Percentiles rank a stretch among this genome's conserved stretches.
Evolutionary conservation across 92 coral and sea anemone species (phyloP).

Genomic region (Zoanthus sociatus): DNA sequence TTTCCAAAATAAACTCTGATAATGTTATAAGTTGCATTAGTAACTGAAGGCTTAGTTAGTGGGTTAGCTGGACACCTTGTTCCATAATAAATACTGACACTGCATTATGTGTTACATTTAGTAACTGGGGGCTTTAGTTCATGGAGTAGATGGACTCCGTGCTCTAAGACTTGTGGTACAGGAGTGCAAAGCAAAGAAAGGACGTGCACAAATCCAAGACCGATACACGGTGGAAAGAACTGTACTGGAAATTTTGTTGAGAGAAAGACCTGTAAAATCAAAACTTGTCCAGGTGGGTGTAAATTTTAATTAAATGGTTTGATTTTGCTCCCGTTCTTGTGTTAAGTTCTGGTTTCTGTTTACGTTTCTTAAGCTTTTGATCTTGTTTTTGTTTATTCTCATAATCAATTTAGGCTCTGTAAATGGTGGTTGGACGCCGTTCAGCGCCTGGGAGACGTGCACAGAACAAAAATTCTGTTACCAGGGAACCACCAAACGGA

Average conservation of each 20-base stretch:
- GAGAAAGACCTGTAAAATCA: conserved; percentile 66
- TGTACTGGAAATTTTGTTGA: conserved; percentile 66
- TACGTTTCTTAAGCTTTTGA: not conserved
- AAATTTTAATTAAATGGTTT: not conserved
- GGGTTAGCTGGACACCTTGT: conserved; percentile 74
- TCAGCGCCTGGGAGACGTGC: conserved; percentile 78
- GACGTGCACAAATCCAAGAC: conserved; percentile 69
- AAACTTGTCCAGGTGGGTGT: conserved; percentile 75
- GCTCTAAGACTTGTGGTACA: conserved; percentile 78
- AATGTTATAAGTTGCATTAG: not conserved
- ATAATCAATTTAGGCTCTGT: conserved; percentile 68
- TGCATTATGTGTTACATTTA: conserved; percentile 3
- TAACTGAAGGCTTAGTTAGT: conserved; percentile 49
- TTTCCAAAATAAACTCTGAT: conserved; percentile 46
- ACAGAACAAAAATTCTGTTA: conserved; percentile 82
- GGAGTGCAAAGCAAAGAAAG: conserved; percentile 65
- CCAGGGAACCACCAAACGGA: conserved; percentile 70
- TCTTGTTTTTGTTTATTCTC: not conserved
- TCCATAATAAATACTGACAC: conserved; percentile 40
- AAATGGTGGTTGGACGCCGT: conserved; percentile 91
- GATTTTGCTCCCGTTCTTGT: not conserved
- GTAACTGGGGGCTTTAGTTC: conserved; percentile 78
- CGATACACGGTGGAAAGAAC: conserved; percentile 75
- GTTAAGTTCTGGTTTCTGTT: not conserved
- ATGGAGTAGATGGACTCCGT: conserved; percentile 76